Conservation (phyloP, 2,888 invertebrate genomes). For the Cephus rjabovi region DNA sequence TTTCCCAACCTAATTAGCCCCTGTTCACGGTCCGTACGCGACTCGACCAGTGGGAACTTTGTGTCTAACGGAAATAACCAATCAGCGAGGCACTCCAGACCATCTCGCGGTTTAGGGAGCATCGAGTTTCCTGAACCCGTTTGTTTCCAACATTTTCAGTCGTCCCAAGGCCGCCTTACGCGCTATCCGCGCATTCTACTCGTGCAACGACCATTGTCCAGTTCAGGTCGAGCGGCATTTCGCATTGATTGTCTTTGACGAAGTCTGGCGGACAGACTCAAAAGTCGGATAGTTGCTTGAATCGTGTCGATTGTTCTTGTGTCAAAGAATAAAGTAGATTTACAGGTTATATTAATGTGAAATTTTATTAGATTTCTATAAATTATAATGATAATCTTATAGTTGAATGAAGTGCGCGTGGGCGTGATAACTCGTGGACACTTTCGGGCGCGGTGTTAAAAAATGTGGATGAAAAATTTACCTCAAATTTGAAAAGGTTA, state of each 20-base stretch:
- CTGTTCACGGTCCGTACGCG: not conserved
- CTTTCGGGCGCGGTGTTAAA: not conserved
- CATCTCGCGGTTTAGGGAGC: slow-evolving; percentile 44
- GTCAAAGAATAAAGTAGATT: not conserved
- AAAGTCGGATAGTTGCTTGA: not conserved
- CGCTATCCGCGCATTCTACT: not conserved
- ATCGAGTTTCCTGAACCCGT: slow-evolving; percentile 49
- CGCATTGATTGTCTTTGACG: not conserved
- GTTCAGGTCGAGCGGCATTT: not conserved
- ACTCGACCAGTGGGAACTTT: slow-evolving; percentile 42
- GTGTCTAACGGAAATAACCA: slow-evolving; percentile 51
- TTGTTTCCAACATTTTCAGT: slow-evolving; percentile 43
- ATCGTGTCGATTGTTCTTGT: not conserved
- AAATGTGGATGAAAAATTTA: not conserved
- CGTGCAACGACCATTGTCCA: not conserved
- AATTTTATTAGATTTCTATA: not conserved
- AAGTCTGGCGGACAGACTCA: not conserved
- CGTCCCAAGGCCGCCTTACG: slow-evolving; percentile 51
- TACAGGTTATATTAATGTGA: not conserved
- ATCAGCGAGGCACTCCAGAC: slow-evolving; percentile 28
- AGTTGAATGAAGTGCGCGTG: not conserved
- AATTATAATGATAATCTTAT: not conserved
- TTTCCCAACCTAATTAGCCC: slow-evolving; percentile 2
- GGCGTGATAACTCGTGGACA: not conserved
- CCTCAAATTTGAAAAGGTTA: not conserved